Evolutionary conservation across 2,113 vertebrate species (phyloP).

Genomic region (Apodemus speciosus): DNA sequence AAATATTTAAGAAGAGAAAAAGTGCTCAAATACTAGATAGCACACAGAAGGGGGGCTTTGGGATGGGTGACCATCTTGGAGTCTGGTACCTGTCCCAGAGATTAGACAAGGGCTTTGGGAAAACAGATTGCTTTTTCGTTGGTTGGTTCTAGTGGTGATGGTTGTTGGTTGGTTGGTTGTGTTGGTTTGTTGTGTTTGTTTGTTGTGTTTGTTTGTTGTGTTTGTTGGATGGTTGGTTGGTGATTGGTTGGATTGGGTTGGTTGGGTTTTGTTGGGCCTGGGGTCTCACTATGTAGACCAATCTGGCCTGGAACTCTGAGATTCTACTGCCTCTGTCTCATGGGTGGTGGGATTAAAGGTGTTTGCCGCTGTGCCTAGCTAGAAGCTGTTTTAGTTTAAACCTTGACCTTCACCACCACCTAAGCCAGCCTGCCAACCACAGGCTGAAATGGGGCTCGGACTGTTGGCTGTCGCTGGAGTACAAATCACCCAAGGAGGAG

Average conservation of each 20-base stretch:
- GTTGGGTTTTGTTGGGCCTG: not conserved
- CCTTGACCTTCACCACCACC: not conserved
- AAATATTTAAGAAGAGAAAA: not conserved
- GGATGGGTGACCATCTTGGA: not conserved
- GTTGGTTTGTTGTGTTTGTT: not conserved
- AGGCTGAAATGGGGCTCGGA: no score
- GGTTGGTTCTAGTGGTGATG: not conserved
- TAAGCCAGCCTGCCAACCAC: no score
- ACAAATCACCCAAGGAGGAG: no score
- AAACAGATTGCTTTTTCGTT: not conserved
- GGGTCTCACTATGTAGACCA: not conserved
- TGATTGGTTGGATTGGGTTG: not conserved
- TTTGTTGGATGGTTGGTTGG: not conserved
- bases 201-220: not conserved
- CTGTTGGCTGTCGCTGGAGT: no score
- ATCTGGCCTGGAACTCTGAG: not conserved
- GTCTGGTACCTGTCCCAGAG: not conserved
- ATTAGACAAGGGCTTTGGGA: not conserved
- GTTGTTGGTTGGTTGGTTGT: not conserved
- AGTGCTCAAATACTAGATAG: not conserved
- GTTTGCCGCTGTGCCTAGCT: not conserved
- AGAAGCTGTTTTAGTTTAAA: not conserved
- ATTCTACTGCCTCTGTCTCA: not conserved
- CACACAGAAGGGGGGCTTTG: not conserved
- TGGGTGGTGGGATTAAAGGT: not conserved